Base-by-base conservation (phyloP, 1,140 invertebrate species). In the Tachypleus tridentatus region DNA sequence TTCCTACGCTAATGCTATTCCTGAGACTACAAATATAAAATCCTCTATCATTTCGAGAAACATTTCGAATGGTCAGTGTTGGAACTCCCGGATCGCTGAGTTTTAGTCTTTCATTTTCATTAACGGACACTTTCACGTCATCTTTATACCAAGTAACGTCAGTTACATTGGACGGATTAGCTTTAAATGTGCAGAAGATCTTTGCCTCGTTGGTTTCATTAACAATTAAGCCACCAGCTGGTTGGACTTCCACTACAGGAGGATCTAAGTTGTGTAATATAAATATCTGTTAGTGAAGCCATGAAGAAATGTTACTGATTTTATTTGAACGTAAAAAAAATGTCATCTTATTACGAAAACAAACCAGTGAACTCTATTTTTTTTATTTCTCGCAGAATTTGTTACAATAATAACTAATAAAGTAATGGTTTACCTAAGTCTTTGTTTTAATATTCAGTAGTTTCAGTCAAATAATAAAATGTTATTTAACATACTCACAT, bases 11-110 rank as follows among this genome's bases (percentile, higher is more conserved):
- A 51, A 92, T 85, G 10, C 78, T 79, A 72, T 95, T 95, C 62
- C 84, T 81, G 29, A 93, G 78, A 60, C 84, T 77, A 73, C 90
- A 93, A 3, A 81, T 85, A 75, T 93, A 94, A 68, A 84, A 83
- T 51, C 90, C 91, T 73, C 85, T 83, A 76, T 93, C 90, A 8
- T 82, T 80, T 52, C 87, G 81, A 3, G 83, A 83, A 0, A 88
- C 83, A 70, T 90, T 87, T 70, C 84, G 83, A 64, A 95, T 88
- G 11, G 86, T 82, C 5, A 93, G 79, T 5, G 69, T 70, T 5
- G 73, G 73, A 50, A 68, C 67, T 5, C 59, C 62, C 5, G 57
- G 49, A 5, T 49, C 50, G 29, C 29, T 29, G n/a, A 54, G n/a
- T 7, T 54, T 8, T 7, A 7, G 7, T n/a, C 53, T n/a, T 5